Evolutionary conservation across 2,797 vertebrate genomes (phyloP).

Genomic region (Neosalanx taihuensis): DNA sequence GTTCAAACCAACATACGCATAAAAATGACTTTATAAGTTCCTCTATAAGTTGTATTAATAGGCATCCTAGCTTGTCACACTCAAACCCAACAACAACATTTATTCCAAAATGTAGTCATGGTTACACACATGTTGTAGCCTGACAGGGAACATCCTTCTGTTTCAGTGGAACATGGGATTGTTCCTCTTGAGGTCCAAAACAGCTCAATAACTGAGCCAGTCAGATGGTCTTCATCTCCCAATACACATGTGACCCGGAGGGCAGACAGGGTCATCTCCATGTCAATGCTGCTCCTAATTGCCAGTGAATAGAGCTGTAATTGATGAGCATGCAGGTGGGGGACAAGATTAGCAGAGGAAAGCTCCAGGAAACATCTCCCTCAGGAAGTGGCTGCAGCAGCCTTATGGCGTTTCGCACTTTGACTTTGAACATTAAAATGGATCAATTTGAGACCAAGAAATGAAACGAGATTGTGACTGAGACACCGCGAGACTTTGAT

Average conservation of each 20-base stretch:
- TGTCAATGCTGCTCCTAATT: slow-evolving; percentile 74
- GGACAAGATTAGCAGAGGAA: slow-evolving; percentile 68
- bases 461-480: not conserved
- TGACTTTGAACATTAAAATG: not conserved
- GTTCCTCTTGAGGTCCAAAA: not conserved
- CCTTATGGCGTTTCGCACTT: too few relatives aligned
- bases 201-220: slow-evolving; percentile 37
- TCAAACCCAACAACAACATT: too few relatives aligned
- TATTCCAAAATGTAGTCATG: too few relatives aligned
- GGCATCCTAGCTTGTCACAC: too few relatives aligned
- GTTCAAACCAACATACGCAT: too few relatives aligned
- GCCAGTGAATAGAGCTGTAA: slow-evolving; percentile 71
- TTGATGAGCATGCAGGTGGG: slow-evolving; percentile 75
- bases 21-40: too few relatives aligned
- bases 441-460: not conserved
- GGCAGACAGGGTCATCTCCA: slow-evolving; percentile 74
- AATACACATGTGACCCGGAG: slow-evolving; percentile 72
- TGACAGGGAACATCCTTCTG: too few relatives aligned
- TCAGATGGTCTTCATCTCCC: slow-evolving; percentile 36
- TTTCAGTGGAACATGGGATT: not conserved
- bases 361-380: slow-evolving; percentile 35
- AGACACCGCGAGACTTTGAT: not conserved
- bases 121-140: too few relatives aligned
- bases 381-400: slow-evolving; percentile 1
- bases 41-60: too few relatives aligned